Evolutionary conservation across 2,113 vertebrate genomes (phyloP).

Genomic region (Cacatua alba): DNA sequence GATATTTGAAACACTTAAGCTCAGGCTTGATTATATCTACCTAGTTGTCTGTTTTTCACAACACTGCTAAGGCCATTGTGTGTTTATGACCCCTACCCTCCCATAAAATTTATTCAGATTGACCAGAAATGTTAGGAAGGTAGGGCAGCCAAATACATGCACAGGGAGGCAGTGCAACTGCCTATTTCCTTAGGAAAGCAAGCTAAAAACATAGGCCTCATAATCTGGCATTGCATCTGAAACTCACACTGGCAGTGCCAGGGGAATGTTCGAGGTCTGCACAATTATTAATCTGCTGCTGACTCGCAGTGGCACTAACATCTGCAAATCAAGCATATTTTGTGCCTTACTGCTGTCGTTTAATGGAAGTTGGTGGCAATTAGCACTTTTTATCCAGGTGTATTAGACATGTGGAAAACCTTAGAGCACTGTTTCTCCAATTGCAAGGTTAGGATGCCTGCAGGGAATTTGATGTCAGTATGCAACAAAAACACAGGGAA

Average conservation of each 20-base stretch:
- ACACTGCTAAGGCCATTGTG: neutral
- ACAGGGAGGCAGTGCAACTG: neutral
- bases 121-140: neutral
- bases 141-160: neutral
- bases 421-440: constrained; percentile 1
- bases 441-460: constrained; percentile 17
- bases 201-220: neutral
- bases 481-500: constrained; percentile 18
- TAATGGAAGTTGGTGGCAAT: constrained; percentile 47
- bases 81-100: neutral
- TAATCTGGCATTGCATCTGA: neutral
- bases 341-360: constrained; percentile 63
- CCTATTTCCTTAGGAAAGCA: constrained; percentile 14
- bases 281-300: constrained; percentile 42
- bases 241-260: constrained; percentile 9
- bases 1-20: neutral
- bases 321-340: constrained; percentile 54
- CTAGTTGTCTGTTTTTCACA: neutral
- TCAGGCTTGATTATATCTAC: neutral
- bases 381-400: constrained; percentile 61
- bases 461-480: constrained; percentile 3
- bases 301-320: constrained; percentile 13
- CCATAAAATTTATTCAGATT: neutral
- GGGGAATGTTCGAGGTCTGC: constrained; percentile 20
- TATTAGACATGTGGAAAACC: constrained; percentile 33